These are phyloP conservation scores for Notarius lentiginosus DNA, from an alignment of 2,113 vertebrate species.

Conservation along the genomic window DNA sequence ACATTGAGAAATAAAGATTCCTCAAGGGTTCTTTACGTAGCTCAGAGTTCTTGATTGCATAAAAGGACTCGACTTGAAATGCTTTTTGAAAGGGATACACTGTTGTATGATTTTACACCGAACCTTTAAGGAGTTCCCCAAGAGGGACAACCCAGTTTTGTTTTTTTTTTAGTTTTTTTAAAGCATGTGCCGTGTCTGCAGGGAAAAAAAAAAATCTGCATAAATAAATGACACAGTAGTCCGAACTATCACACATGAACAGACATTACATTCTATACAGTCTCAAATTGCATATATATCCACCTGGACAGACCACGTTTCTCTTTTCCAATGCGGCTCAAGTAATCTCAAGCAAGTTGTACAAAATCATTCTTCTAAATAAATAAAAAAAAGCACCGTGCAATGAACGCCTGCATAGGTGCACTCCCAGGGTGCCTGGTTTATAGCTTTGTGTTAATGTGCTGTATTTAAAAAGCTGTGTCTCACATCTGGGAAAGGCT, in stretches of 20 bases:
- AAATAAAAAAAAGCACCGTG: not conserved
- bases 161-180: not conserved
- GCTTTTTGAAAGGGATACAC: not conserved
- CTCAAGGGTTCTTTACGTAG: not conserved
- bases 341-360: not conserved
- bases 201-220: not conserved
- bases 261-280: not conserved
- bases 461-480: not conserved
- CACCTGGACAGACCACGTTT: not conserved
- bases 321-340: not conserved
- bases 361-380: not conserved
- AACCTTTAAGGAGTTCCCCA: not conserved
- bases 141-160: not conserved
- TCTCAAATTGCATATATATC: not conserved
- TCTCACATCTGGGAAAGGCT: constrained; percentile 11
- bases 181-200: not conserved
- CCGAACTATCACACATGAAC: not conserved
- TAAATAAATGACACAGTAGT: not conserved
- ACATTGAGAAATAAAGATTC: not conserved
- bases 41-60: not conserved
- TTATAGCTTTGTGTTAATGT: constrained; percentile 16
- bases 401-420: not conserved
- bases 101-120: not conserved
- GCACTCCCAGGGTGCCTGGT: not conserved
- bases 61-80: not conserved